A percentile compares a stretch with the other conserved stretches of the same genome.
phyloP scores from a whole-genome alignment of 2,113 vertebrate species.

The Origma solitaria region DNA sequence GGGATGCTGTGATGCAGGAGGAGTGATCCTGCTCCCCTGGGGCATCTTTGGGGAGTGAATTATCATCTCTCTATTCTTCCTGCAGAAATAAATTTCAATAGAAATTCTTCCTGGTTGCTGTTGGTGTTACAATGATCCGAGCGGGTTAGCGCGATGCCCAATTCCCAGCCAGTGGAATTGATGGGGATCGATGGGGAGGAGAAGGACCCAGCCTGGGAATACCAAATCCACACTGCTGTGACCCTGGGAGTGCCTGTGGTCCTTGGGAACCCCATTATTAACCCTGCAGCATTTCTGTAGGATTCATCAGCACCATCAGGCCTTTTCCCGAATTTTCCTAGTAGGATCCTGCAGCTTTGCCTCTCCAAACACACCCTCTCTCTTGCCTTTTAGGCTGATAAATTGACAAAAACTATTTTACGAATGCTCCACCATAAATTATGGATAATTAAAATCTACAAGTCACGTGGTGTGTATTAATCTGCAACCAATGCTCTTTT shows the following conservation, averaged over 20 bases:
- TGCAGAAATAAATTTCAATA: not conserved
- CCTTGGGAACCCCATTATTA: not conserved
- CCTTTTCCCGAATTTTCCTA: not conserved
- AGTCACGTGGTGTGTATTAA: not conserved
- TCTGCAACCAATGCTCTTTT: constrained; percentile 8
- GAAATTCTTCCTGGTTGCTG: not conserved
- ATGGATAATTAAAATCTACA: constrained; percentile 43
- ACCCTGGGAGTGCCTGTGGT: rapidly evolving
- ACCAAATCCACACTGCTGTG: not conserved
- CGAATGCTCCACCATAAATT: not conserved
- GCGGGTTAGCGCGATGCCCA: not conserved
- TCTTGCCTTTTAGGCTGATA: not conserved
- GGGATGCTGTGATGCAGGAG: not conserved
- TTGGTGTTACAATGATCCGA: not conserved
- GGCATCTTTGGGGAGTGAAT: not conserved
- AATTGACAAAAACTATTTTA: not conserved
- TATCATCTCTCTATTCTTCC: not conserved
- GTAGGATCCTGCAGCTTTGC: not conserved
- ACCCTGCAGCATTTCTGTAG: not conserved
- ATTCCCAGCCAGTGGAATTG: not conserved
- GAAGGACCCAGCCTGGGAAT: not conserved
- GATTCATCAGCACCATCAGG: not conserved
- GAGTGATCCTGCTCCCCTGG: not conserved
- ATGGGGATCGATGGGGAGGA: not conserved
- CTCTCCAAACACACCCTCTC: not conserved